Conservation (phyloP, 1,140 invertebrate genomes). For the Radopholus similis region DNA sequence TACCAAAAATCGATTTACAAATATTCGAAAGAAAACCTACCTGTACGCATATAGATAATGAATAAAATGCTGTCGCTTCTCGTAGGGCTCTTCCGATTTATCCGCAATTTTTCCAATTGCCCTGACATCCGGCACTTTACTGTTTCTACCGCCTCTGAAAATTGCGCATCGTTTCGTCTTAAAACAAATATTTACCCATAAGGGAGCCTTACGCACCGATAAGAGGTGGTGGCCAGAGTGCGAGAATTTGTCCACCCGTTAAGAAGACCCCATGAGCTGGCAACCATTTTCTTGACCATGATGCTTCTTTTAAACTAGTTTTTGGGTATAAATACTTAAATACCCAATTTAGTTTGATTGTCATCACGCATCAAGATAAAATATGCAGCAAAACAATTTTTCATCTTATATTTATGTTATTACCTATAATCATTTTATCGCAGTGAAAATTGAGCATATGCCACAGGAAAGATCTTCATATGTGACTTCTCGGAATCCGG, state of each 20-base stretch:
- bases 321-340: not conserved
- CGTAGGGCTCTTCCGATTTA: not conserved
- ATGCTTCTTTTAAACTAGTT: not conserved
- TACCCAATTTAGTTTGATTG: no score
- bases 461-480: conserved; percentile 65
- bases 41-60: conserved; percentile 52
- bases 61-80: conserved; percentile 46
- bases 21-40: not conserved
- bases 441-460: conserved; percentile 64
- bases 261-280: not conserved
- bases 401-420: no score
- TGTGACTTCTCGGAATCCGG: conserved; percentile 62
- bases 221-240: no score
- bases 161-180: not conserved
- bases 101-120: not conserved
- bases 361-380: no score
- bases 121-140: no score
- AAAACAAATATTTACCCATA: not conserved
- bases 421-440: conserved; percentile 62
- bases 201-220: no score
- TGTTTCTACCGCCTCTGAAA: conserved; percentile 1
- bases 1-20: conserved; percentile 5
- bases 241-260: no score
- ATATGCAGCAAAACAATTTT: no score
- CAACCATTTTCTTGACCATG: not conserved